Conservation (phyloP, 1,140 invertebrate species). For the Habropoda laboriosa region DNA sequence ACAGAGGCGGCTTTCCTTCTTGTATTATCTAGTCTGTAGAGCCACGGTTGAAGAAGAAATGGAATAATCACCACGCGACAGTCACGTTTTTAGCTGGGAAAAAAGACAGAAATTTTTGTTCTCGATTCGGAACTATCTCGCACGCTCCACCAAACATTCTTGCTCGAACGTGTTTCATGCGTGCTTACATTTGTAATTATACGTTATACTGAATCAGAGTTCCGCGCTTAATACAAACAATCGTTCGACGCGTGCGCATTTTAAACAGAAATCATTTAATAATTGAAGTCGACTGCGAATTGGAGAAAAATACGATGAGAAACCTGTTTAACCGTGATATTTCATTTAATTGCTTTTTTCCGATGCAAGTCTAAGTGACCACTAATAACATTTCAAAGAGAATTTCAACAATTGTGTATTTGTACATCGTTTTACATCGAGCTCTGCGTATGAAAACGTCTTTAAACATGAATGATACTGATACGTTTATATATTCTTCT, state of each 20-base stretch:
- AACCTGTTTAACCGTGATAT: no score
- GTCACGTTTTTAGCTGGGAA: not conserved
- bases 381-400: no score
- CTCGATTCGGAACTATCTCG: not conserved
- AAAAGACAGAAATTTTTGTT: not conserved
- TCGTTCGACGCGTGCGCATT: no score
- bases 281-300: not conserved
- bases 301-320: not conserved
- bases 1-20: slow-evolving; percentile 38
- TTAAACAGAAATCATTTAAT: no score
- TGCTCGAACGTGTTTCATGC: not conserved
- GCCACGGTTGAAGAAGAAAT: slow-evolving; percentile 23
- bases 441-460: not conserved
- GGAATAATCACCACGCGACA: slow-evolving; percentile 8
- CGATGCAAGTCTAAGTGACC: no score
- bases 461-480: not conserved
- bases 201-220: no score
- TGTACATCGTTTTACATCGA: no score
- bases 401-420: no score
- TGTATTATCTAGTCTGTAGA: slow-evolving; percentile 52
- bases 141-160: slow-evolving; percentile 8
- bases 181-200: not conserved
- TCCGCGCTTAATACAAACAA: no score
- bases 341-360: not conserved
- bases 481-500: slow-evolving; percentile 5